phyloP scores from a whole-genome alignment of 2,888 invertebrate genomes.

The Hemistola chrysoprasaria region DNA sequence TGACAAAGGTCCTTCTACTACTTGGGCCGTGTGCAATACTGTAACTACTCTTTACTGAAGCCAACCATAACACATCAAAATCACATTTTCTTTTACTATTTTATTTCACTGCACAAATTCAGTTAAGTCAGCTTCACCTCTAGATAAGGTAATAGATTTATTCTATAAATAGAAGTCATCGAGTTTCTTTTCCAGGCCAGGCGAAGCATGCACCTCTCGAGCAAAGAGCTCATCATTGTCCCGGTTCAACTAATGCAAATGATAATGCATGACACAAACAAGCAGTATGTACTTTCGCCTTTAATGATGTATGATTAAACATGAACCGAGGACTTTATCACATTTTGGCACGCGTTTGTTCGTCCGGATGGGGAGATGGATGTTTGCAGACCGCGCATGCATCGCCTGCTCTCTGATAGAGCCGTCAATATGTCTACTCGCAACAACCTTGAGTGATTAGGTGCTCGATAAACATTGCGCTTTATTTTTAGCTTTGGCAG shows the following conservation, averaged over 20 bases:
- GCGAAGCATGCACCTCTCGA: too few species aligned
- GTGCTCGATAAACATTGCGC: slow-evolving; percentile 56
- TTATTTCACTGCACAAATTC: too few species aligned
- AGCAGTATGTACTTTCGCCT: slow-evolving; percentile 51
- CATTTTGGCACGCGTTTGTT: slow-evolving; percentile 79
- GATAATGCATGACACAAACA: slow-evolving; percentile 48
- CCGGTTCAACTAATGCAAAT: slow-evolving; percentile 58
- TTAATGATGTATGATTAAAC: slow-evolving; percentile 76
- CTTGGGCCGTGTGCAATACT: too few species aligned
- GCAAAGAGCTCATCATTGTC: slow-evolving; percentile 34
- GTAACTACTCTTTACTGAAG: too few species aligned
- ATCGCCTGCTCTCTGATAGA: slow-evolving; percentile 66
- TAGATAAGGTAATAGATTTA: too few species aligned
- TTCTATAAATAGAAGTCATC: too few species aligned
- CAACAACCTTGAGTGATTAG: slow-evolving; percentile 67
- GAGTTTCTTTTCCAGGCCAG: too few species aligned
- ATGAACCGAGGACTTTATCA: slow-evolving; percentile 76
- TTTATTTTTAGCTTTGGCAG: slow-evolving; percentile 38
- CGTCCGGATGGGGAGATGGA: slow-evolving; percentile 56
- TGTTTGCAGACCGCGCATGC: slow-evolving; percentile 73
- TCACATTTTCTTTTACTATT: too few species aligned
- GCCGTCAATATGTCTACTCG: slow-evolving; percentile 67
- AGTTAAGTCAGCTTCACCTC: too few species aligned
- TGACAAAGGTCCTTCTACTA: too few species aligned
- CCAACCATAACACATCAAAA: too few species aligned